Base-by-base conservation (phyloP, 2,888 invertebrate genomes). In the Troilus luridus region DNA sequence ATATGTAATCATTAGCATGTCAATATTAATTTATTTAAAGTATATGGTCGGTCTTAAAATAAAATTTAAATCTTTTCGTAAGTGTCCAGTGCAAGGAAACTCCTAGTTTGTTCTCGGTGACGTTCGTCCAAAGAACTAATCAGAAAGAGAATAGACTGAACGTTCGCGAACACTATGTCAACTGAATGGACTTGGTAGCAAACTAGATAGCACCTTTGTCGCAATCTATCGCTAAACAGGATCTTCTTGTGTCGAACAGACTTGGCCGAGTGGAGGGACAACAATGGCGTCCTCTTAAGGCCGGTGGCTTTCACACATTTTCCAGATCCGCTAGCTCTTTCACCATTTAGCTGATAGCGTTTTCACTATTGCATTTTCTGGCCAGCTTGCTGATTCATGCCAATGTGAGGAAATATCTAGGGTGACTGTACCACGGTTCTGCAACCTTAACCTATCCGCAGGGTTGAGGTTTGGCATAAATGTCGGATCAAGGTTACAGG, bases 391-490 rank as follows among this genome's bases (percentile, higher is more conserved):
- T 77, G 72, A 77, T 41, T 77, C 72, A 77, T 41, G 27, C 1
- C 8, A 77, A 0, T 41, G 12, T 77, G 72, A 77, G 72, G 72
- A 77, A 77, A 77, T 19, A 2, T 27, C 17, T 41, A 27, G 17
- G 27, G 72, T 77, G 72, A 41, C 41, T 77, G 72, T 77, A 19
- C 17, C 72, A 0, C 9, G 14, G 6, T 17, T 7, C 14, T 19
- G 72, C 72, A 41, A 41, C 72, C 72, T 77, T 77, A 27, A 77
- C 72, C 72, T 77, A 77, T 77, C 72, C 24, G 27, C 41, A 24
- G 72, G 72, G 72, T 77, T 77, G 72, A 77, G 72, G 72, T 77
- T 77, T 77, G 72, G 17, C 8, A 19, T 7, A 77, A 41, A 27
- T 41, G 12, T 19, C 19, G 17, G 72, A 77, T 77, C 72, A 77